Conservation (phyloP, 1,140 invertebrate species). For the Ceratitis capitata region DNA sequence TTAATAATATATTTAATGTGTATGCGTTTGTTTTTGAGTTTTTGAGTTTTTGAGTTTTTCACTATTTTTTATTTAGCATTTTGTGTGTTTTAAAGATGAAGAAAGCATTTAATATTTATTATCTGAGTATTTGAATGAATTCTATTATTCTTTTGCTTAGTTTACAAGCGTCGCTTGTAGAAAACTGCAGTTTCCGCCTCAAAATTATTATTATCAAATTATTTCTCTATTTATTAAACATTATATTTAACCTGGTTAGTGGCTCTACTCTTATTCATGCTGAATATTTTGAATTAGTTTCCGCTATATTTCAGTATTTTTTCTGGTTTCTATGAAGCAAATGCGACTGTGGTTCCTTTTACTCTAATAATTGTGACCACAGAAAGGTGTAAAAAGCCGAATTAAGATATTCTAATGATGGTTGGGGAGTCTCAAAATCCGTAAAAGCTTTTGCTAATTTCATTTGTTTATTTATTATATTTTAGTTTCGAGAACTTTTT, state of each 20-base stretch:
- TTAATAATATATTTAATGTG: constrained; percentile 7
- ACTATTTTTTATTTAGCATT: neutral
- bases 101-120: constrained; percentile 29
- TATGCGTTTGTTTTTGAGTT: neutral
- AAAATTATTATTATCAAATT: neutral
- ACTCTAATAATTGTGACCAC: neutral
- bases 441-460: neutral
- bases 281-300: neutral
- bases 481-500: neutral
- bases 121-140: neutral
- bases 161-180: neutral
- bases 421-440: too few species aligned
- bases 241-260: neutral
- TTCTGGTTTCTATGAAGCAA: constrained; percentile 16
- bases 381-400: constrained; percentile 14
- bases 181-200: neutral
- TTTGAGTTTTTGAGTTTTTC: neutral
- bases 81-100: neutral
- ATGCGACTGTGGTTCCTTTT: neutral
- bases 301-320: neutral
- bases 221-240: neutral
- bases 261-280: neutral
- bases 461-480: neutral
- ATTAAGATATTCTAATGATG: too few species aligned
- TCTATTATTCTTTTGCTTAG: neutral